Evolutionary conservation across 2,113 vertebrate species (phyloP), one percentile per base, ranked within the genome.

Genomic region (Cettia cetti): DNA sequence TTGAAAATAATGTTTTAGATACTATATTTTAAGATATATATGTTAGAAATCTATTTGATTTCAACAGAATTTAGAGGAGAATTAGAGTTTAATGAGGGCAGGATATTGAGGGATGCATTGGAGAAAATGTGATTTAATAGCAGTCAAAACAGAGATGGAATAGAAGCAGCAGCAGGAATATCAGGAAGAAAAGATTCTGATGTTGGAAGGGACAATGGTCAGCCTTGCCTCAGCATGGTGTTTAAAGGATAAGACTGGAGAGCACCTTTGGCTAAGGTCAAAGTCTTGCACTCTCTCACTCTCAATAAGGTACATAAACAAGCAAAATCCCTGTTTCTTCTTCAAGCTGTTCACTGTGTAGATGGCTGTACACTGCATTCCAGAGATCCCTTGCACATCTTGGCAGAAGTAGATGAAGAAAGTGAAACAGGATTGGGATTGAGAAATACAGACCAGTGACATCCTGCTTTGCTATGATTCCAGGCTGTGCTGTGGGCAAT

Each of bases 401-500:
- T 75, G 33, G 44, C 40, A 16, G 50, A 70, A 63, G 21, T 8
- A 66, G 27, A n/a, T 65, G 18, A 28, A 69, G 50, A 56, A 31
- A 23, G n/a, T 82, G 52, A 59, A 64, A 22, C 28, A 50, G 49
- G 24, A 5, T 15, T 86, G 54, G 18, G 10, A 40, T 13, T 74
- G 56, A 70, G 40, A 60, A 76, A 45, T 49, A 13, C 15, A n/a
- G 50, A 90, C 28, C 53, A 40, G n/a, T 60, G 68, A 27, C 26
- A 12, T 9, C 9, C 53, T n/a, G 30, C 0, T 3, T 27, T 70
- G 59, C 0, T 0, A 65, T 78, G 60, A 8, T 66, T 78, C 15
- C 6, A 17, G 39, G 69, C 15, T 91, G 11, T 82, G 27, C 57
- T 53, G 15, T 27, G 42, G 44, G 19, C 47, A 56, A 0, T 31